Evolutionary conservation across 2,113 vertebrate species (phyloP).

Genomic region (Piaya cayana): DNA sequence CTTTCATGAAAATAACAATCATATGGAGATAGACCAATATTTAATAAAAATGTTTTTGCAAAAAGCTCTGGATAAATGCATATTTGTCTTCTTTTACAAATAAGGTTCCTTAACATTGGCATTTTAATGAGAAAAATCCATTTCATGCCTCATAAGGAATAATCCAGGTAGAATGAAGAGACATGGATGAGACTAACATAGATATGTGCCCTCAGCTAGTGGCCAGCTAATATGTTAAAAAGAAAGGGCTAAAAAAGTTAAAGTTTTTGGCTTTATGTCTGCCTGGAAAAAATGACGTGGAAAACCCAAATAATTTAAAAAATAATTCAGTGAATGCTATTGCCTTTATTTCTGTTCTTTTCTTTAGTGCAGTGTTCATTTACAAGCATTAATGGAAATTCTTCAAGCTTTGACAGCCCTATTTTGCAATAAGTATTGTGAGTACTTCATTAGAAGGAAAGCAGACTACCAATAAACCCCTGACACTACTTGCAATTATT

Average conservation of each 20-base stretch:
- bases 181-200: rapidly evolving
- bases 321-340: not conserved
- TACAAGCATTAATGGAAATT: not conserved
- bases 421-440: not conserved
- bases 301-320: not conserved
- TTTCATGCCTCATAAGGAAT: not conserved
- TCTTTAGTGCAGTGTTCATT: not conserved
- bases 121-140: not conserved
- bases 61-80: not conserved
- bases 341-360: not conserved
- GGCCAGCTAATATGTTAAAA: not conserved
- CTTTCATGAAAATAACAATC: not conserved
- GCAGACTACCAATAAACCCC: not conserved
- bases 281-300: not conserved
- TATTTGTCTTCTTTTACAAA: not conserved
- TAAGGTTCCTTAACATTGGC: not conserved
- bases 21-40: not conserved
- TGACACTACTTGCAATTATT: not conserved
- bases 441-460: not conserved
- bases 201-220: not conserved
- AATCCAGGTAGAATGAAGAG: not conserved
- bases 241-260: not conserved
- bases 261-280: not conserved
- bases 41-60: not conserved
- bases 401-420: not conserved